These are phyloP conservation scores for Sclerurus mexicanus DNA, from an alignment of 2,113 vertebrate genomes.

Conservation along the genomic window DNA sequence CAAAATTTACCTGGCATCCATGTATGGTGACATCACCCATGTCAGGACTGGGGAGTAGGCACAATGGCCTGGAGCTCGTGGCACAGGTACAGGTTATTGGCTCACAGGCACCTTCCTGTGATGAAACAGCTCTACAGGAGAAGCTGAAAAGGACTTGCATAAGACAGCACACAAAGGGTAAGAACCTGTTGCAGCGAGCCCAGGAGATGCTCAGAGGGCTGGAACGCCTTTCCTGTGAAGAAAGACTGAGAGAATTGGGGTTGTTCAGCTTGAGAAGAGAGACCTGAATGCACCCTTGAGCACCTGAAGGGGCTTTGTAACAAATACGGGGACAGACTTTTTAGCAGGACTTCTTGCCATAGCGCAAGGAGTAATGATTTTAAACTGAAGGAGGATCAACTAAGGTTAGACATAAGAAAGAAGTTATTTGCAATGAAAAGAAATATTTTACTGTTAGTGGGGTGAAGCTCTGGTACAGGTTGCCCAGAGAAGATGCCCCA, in stretches of 20 bases:
- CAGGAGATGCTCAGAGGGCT: neutral
- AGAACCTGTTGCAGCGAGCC: neutral
- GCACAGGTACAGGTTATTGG: accelerated
- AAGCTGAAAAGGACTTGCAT: neutral
- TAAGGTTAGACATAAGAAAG: neutral
- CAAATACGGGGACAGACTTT: neutral
- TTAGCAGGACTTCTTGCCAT: neutral
- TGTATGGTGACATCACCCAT: accelerated
- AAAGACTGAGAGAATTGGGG: neutral
- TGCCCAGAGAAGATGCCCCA: neutral
- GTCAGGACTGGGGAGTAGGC: accelerated
- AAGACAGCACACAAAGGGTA: neutral
- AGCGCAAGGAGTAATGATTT: neutral
- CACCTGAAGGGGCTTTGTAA: neutral
- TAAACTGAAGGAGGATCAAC: accelerated
- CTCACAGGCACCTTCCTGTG: neutral
- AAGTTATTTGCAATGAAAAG: neutral
- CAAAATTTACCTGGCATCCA: accelerated
- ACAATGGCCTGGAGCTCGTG: neutral
- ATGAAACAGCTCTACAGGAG: neutral
- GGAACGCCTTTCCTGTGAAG: neutral
- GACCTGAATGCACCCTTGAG: neutral
- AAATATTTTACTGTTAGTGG: neutral
- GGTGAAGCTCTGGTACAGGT: neutral
- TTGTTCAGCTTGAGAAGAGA: neutral